Evolutionary conservation across 1,140 invertebrate species (phyloP), one percentile per base, ranked within the genome.

Genomic region (Cryptotermes secundus): DNA sequence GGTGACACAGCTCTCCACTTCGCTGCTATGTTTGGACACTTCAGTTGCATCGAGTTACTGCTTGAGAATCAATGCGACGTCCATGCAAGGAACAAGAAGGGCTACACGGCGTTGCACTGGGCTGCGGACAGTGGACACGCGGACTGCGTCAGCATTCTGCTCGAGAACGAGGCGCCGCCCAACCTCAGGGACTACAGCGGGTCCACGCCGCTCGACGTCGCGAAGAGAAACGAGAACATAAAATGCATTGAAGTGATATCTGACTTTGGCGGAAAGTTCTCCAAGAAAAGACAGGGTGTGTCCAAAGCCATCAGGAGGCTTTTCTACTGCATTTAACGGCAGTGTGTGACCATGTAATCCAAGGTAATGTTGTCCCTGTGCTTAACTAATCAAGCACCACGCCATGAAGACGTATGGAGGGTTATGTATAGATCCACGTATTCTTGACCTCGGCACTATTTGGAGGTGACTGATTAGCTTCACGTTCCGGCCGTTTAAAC

Each of bases 141-240:
- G 84, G 88, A 90, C 84, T 89, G 90, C 45, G 90, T 91, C 82
- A 88, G 88, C 26, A 89, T 89, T 80, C 86, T 92, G 80, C 87
- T 92, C 79, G 87, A 91, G 35, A 87, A 90, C 49, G 87, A 87
- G 59, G 83, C 83, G 72, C 59, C 72, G 16, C 38, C 79, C 38
- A 72, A 84, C 34, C 59, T 79, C 1, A 65, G 83, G 10, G 79
- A 79, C 38, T 65, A 72, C 49, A 80, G 42, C 87, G 92, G 92
- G 82, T 91, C 92, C 88, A 92, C 92, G 80, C 92, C 94, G 38
- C 88, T 95, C 81, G 92, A 94, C 86, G 88, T 93, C 35, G 93
- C 94, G 3, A 91, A 92, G 83, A 90, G 90, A 86, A 89, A 90
- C 65, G 92, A 92, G 12, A 92, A 92, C 82, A 89, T 90, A 85